Evolutionary conservation across 2,113 vertebrate species (phyloP).

Genomic region (Perca schrenkii): DNA sequence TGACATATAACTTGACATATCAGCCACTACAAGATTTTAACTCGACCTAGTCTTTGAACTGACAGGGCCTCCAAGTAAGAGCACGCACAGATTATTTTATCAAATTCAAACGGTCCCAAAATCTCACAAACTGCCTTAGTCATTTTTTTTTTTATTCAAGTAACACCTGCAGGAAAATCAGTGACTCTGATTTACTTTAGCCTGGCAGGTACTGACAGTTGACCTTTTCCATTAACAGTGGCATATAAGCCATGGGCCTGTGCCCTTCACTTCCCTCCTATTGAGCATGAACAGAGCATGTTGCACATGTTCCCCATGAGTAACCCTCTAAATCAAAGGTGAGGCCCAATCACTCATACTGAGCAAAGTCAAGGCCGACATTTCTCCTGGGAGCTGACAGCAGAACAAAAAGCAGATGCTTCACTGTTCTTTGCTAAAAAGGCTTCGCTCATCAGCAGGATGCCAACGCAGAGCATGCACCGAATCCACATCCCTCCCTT

Average conservation of each 20-base stretch:
- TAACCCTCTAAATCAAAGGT: constrained; percentile 69
- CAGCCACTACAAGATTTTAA: not conserved
- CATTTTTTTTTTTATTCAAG: constrained; percentile 14
- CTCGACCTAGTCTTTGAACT: not conserved
- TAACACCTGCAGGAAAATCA: constrained; percentile 14
- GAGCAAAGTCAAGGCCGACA: constrained; percentile 66
- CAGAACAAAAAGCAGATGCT: constrained; percentile 66
- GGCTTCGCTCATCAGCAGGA: constrained; percentile 59
- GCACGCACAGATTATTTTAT: not conserved
- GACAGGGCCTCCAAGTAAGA: constrained; percentile 7
- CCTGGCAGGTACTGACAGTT: constrained; percentile 59
- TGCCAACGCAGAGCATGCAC: constrained; percentile 11
- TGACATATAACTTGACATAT: not conserved
- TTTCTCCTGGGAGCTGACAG: constrained; percentile 69
- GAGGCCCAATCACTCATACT: constrained; percentile 73
- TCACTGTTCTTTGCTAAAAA: constrained; percentile 60
- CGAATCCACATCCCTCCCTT: not conserved
- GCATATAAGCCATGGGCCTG: constrained; percentile 27
- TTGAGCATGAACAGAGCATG: constrained; percentile 66
- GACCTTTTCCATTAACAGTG: constrained; percentile 71
- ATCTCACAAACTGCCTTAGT: not conserved
- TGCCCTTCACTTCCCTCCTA: constrained; percentile 56
- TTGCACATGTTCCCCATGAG: constrained; percentile 65
- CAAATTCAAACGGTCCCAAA: not conserved
- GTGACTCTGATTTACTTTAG: constrained; percentile 46